A percentile compares a stretch with the other conserved stretches of the same genome.
phyloP scores from a whole-genome alignment of 2,888 invertebrate species.

The Pterostichus niger region DNA sequence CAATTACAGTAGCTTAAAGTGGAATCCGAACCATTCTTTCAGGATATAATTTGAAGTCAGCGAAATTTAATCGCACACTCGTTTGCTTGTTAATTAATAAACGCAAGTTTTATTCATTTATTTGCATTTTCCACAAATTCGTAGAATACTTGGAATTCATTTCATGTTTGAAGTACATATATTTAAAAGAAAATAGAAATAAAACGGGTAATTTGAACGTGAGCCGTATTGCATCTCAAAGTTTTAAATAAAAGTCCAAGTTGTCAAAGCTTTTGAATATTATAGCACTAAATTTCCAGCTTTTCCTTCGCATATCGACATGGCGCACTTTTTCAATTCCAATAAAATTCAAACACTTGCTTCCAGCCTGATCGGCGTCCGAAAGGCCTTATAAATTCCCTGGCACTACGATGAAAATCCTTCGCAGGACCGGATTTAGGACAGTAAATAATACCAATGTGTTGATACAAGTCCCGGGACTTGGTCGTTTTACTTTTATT shows the following conservation, averaged over 20 bases:
- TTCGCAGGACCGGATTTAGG: slow-evolving; percentile 41
- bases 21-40: too few species aligned
- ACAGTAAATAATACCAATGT: slow-evolving; percentile 29
- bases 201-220: slow-evolving; percentile 39
- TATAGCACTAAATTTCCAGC: slow-evolving; percentile 62
- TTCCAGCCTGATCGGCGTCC: slow-evolving; percentile 41
- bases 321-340: slow-evolving; percentile 62
- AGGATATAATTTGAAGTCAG: too few species aligned
- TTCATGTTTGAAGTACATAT: too few species aligned
- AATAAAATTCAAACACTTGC: slow-evolving; percentile 66
- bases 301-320: slow-evolving; percentile 54
- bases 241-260: slow-evolving; percentile 60
- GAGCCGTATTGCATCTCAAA: slow-evolving; percentile 33
- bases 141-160: too few species aligned
- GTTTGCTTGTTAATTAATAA: too few species aligned
- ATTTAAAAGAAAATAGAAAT: neutral
- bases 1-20: too few species aligned
- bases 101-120: too few species aligned
- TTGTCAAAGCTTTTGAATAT: slow-evolving; percentile 62
- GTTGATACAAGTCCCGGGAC: slow-evolving; percentile 9
- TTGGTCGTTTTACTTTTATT: slow-evolving; percentile 14
- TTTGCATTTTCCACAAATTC: too few species aligned
- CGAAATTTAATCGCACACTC: too few species aligned
- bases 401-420: slow-evolving; percentile 23
- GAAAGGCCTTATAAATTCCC: slow-evolving; percentile 46